These are phyloP conservation scores for Tauraco erythrolophus DNA, from an alignment of 2,113 vertebrate species.

Conservation along the genomic window DNA sequence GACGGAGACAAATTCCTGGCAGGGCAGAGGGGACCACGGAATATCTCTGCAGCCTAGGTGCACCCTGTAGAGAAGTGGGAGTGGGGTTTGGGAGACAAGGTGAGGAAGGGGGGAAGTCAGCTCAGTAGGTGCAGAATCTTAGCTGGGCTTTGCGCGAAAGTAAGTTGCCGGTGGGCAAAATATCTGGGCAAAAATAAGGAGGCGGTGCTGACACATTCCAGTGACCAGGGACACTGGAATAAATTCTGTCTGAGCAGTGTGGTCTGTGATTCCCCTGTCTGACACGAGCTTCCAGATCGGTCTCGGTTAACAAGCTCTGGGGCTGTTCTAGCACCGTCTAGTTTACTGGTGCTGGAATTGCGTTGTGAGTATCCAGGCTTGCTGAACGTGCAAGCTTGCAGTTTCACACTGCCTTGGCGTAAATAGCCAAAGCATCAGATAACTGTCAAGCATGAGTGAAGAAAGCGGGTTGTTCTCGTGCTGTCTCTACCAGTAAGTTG, in stretches of 20 bases:
- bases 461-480: conserved; percentile 8
- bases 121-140: neutral
- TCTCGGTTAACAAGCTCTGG: accelerated
- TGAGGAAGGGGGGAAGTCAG: neutral
- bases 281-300: neutral
- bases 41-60: accelerated
- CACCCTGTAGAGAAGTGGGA: accelerated
- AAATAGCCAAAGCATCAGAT: conserved; percentile 34
- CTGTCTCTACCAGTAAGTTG: conserved; percentile 39
- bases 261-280: neutral
- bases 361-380: neutral
- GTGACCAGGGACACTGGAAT: neutral
- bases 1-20: neutral
- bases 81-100: neutral
- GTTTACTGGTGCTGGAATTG: neutral
- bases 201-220: neutral
- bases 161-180: neutral
- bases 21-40: too few relatives aligned
- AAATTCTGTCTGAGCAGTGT: neutral
- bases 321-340: neutral
- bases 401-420: neutral
- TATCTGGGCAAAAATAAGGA: neutral
- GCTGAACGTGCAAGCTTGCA: conserved; percentile 47
- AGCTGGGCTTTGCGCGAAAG: neutral
- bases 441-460: conserved; percentile 53